Percentiles rank a stretch among this genome's conserved stretches.
Conservation (phyloP, 2,113 vertebrate genomes). For the Gobius niger region DNA sequence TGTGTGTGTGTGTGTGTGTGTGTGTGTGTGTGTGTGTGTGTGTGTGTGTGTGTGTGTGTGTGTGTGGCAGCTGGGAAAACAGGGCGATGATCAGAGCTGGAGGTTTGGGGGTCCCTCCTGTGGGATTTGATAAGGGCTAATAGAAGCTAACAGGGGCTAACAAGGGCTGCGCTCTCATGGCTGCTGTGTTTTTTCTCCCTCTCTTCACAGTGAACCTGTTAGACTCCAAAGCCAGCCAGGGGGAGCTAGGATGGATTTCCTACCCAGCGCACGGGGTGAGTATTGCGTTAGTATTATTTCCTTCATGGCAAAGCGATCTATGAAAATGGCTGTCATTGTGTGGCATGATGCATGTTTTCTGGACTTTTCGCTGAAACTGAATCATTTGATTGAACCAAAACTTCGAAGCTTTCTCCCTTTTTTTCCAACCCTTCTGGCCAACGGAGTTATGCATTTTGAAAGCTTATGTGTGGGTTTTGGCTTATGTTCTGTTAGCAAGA, state of each 20-base stretch:
- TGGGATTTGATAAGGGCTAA: constrained; percentile 58
- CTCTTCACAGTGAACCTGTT: constrained; percentile 90
- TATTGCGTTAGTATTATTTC: constrained; percentile 54
- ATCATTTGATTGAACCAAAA: too few relatives aligned
- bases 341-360: constrained; percentile 3
- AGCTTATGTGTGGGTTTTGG: too few relatives aligned
- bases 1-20: constrained; percentile 3
- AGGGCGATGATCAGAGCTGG: constrained; percentile 53
- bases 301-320: constrained; percentile 12
- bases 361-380: too few relatives aligned
- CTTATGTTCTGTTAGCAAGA: too few relatives aligned
- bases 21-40: constrained; percentile 13
- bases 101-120: constrained; percentile 58
- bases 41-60: constrained; percentile 18
- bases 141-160: constrained; percentile 75
- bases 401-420: too few relatives aligned
- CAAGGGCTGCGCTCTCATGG: constrained; percentile 70
- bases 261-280: constrained; percentile 97
- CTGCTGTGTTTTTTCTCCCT: constrained; percentile 57
- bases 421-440: too few relatives aligned
- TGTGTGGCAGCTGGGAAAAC: constrained; percentile 79
- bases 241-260: constrained; percentile 98
- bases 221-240: constrained; percentile 98
- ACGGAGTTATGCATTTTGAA: too few relatives aligned
- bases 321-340: constrained; percentile 23